Base-by-base conservation (phyloP, 2,797 vertebrate species). In the Halcyon leucocephala region DNA sequence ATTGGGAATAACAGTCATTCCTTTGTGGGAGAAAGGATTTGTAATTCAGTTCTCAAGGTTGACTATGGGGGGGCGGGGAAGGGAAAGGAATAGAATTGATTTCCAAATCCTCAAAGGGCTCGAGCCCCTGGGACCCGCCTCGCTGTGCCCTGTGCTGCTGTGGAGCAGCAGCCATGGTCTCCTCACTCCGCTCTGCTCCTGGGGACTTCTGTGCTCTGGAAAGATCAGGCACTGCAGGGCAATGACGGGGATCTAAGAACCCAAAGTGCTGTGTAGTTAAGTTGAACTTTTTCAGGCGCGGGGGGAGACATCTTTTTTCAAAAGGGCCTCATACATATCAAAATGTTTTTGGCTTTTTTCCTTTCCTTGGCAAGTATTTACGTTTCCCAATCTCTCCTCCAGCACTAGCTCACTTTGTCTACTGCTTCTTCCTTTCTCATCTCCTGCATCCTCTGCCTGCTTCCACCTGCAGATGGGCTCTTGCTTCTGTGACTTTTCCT, bases 1-100 rank as follows among this genome's bases (percentile, higher is more conserved):
- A 97, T 96, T 97, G 96, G 96, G 97, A 97, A 94, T 97, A 96
- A 96, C 93, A 84, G 33, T 73, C 24, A n/a, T 91, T 90, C 86
- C 82, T 91, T 94, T 95, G 90, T 48, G 87, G 88, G 89, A 86
- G 46, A 89, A 48, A 78, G 39, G 82, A 73, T 72, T 95, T 64
- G 51, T 97, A 95, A 97, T 97, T 86, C 90, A 78, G 58, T 70
- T 78, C 58, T 41, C 79, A 73, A 77, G 67, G 82, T 70, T 89
- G 82, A 78, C 58, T 39, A 39, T 39, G 37, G 83, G 90, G 62
- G 67, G 69, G 44, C 35, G 69, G 85, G 69, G 48, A 31, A 49
- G 37, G 78, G 79, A 29, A 54, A 25, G 64, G 73, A 58, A 10
- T 7, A 42, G 70, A 82, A 80, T 3, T 79, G 61, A 33, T 44